Evolutionary conservation across 2,797 vertebrate genomes (phyloP).

Genomic region (Bradypodion ventrale): DNA sequence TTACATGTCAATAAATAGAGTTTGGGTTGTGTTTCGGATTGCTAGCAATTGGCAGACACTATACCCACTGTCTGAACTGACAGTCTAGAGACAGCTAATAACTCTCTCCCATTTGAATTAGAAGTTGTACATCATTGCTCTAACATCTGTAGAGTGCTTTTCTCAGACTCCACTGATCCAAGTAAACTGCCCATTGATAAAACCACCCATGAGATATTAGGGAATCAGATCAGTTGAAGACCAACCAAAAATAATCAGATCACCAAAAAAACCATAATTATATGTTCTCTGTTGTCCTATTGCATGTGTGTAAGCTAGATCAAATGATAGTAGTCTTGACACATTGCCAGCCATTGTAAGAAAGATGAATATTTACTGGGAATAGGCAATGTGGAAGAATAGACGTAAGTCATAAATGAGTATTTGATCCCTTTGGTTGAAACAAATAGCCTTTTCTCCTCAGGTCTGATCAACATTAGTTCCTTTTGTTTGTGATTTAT

Average conservation of each 20-base stretch:
- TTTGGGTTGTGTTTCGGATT: too few species aligned
- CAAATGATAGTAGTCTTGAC: slow-evolving; percentile 16
- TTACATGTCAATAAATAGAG: too few species aligned
- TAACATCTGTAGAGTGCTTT: background rate
- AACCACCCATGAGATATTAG: too few species aligned
- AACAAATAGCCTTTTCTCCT: slow-evolving; percentile 22
- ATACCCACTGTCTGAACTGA: background rate
- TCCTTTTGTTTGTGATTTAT: slow-evolving; percentile 48
- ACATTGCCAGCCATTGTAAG: background rate
- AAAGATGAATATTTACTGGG: slow-evolving; percentile 34
- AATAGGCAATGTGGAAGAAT: slow-evolving; percentile 14
- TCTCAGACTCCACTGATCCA: background rate
- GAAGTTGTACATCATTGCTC: background rate
- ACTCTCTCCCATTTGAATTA: background rate
- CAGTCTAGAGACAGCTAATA: background rate
- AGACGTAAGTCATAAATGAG: slow-evolving; percentile 41
- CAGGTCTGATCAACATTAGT: background rate
- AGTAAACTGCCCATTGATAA: too few species aligned
- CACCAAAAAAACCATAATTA: background rate
- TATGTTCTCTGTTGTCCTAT: background rate
- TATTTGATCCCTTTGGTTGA: slow-evolving; percentile 52
- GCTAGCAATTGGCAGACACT: too few species aligned
- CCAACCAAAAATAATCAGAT: background rate
- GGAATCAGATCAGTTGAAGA: too few species aligned
- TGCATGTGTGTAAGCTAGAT: background rate